Conservation (phyloP, 2,113 vertebrate species). For the Microtus montanus region DNA sequence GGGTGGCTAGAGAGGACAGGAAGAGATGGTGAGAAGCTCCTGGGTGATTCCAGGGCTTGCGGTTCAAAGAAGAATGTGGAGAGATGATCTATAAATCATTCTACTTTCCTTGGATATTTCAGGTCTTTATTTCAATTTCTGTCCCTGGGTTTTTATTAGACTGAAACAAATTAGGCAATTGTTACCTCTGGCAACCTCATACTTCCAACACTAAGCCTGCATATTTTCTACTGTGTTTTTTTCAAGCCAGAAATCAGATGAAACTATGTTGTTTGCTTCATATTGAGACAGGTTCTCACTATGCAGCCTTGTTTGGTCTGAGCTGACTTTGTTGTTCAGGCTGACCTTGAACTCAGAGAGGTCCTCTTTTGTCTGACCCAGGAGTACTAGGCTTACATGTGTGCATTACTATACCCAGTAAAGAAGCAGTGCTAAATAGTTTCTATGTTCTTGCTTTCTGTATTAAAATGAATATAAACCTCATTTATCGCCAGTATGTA, state of each 20-base stretch:
- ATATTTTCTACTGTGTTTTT: neutral
- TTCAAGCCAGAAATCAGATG: neutral
- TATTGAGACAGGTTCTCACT: neutral
- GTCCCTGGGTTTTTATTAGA: neutral
- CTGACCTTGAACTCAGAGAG: neutral
- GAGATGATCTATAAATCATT: neutral
- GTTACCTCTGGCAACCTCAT: neutral
- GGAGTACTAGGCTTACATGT: neutral
- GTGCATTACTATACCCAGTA: neutral
- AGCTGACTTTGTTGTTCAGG: neutral
- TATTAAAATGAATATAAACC: neutral
- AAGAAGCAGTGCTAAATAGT: neutral
- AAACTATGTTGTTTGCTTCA: neutral
- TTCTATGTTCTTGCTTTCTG: neutral
- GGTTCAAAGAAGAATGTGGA: no score
- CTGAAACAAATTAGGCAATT: neutral
- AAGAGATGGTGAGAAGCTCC: neutral
- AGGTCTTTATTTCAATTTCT: neutral
- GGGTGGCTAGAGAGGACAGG: neutral
- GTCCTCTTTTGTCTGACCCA: fast-evolving
- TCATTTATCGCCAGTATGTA: neutral
- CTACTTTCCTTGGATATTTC: neutral
- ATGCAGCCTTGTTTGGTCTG: neutral
- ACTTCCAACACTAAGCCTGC: neutral
- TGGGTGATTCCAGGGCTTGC: neutral